Base-by-base conservation (phyloP, 2,113 vertebrate species). In the Ptychochromis oligacanthus region DNA sequence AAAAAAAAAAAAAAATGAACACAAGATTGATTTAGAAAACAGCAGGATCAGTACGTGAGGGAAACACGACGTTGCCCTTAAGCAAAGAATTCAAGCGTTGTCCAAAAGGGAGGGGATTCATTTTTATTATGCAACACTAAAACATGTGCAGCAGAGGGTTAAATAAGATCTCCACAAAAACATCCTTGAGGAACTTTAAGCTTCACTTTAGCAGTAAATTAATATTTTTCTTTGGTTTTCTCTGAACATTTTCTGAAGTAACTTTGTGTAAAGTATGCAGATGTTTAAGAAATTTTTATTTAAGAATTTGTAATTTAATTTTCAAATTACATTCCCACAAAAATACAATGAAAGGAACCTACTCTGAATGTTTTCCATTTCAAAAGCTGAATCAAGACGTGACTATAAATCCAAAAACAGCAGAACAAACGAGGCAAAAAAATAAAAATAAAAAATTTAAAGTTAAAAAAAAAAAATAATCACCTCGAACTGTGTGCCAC, bases 401-500 rank as follows among this genome's bases (percentile, higher is more conserved):
- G 43, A 65, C 62, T 46, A 1, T 46, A 65, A 65, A 36, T 36
- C 36, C 36, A 36, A 36, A 36, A 36, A 43, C 62, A 46, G 4
- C 13, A 46, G 62, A 70, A 49, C 40, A 70, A 49, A 49, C 15
- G 8, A 46, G 22, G 14, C 36, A 0, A 1, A 15, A 26, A 26
- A 31, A 31, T n/a, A n/a, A n/a, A n/a, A n/a, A n/a, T n/a, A n/a
- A n/a, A n/a, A n/a, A n/a, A n/a, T n/a, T n/a, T n/a, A n/a, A n/a
- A n/a, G n/a, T n/a, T n/a, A n/a, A n/a, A n/a, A n/a, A n/a, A n/a
- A n/a, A n/a, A n/a, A n/a, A n/a, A n/a, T n/a, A n/a, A n/a, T n/a
- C 0, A 38, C 6, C 0, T 43, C 7, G 8, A 15, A 1, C 20
- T 24, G 61, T 0, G 54, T 22, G 54, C n/a, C 11, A 14, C n/a